Evolutionary conservation across 2,888 invertebrate species (phyloP).

Genomic region (Sminthurinus aureus): DNA sequence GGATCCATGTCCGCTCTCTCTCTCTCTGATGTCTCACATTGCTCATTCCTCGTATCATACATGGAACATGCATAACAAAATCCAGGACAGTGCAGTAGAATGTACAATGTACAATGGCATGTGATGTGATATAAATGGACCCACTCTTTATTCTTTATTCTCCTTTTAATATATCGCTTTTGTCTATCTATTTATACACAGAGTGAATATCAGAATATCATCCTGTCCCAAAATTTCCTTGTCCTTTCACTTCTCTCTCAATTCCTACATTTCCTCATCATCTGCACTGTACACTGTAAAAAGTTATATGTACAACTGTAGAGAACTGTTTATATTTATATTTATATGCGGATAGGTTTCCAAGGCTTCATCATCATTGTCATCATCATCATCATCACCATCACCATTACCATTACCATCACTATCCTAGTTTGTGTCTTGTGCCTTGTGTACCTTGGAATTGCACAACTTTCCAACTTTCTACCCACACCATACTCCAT

Average conservation of each 20-base stretch:
- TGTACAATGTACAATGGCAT: conserved; percentile 12
- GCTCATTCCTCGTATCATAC: no score
- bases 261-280: background rate
- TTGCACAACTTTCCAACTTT: conserved; percentile 39
- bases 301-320: no score
- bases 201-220: conserved; percentile 24
- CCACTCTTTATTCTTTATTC: background rate
- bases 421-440: background rate
- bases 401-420: background rate
- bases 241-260: conserved; percentile 43
- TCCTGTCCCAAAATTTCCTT: conserved; percentile 42
- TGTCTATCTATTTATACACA: background rate
- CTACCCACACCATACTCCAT: no score
- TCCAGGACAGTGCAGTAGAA: conserved; percentile 25
- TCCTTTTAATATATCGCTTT: conserved; percentile 9
- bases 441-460: conserved; percentile 28
- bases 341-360: no score
- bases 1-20: no score
- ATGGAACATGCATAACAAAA: background rate
- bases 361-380: no score
- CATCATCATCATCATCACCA: no score
- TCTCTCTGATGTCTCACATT: no score
- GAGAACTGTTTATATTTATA: no score
- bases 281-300: no score
- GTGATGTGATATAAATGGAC: background rate